Evolutionary conservation across 2,113 vertebrate species (phyloP).

Genomic region (Nyctereutes procyonoides): DNA sequence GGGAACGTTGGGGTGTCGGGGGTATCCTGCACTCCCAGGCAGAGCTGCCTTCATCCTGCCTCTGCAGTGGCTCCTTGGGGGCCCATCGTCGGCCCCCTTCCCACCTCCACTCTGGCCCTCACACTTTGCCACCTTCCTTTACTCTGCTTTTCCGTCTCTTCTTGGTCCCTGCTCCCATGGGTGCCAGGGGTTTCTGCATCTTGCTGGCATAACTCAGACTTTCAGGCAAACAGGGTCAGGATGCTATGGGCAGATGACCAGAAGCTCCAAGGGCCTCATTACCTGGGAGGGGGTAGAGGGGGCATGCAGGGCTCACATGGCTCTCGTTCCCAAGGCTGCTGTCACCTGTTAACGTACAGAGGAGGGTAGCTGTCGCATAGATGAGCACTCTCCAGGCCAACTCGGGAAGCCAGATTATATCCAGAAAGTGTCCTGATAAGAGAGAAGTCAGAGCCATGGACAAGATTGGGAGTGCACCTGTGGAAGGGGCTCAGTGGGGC

Average conservation of each 20-base stretch:
- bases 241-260: not conserved
- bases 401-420: not conserved
- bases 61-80: not conserved
- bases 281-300: too few species aligned
- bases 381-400: not conserved
- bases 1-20: too few species aligned
- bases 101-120: not conserved
- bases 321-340: not conserved
- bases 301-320: too few species aligned
- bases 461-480: fast-evolving
- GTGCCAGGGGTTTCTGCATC: not conserved
- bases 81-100: not conserved
- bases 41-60: not conserved
- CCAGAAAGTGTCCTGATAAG: not conserved
- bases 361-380: not conserved
- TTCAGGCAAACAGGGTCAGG: not conserved
- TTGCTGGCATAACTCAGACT: not conserved
- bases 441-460: too few species aligned
- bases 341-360: not conserved
- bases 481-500: not conserved
- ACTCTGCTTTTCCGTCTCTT: not conserved
- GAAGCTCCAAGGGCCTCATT: not conserved
- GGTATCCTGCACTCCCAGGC: not conserved
- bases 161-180: not conserved
- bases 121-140: not conserved